These are phyloP conservation scores for Dallia pectoralis DNA, from an alignment of 2,797 vertebrate species.

Conservation along the genomic window DNA sequence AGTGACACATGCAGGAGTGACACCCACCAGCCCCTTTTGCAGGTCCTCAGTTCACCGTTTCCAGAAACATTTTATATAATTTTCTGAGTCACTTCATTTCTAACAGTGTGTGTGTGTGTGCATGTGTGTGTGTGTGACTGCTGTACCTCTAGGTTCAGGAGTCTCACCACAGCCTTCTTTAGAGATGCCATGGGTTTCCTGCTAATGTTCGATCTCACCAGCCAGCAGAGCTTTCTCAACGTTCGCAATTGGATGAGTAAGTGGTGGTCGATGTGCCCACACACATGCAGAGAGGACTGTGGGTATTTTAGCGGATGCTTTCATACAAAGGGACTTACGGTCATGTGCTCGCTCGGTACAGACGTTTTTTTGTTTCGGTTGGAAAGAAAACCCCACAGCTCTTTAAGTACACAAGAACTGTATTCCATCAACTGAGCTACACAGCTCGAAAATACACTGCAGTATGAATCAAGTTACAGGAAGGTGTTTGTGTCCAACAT, in stretches of 20 bases:
- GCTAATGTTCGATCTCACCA: slow-evolving; percentile 95
- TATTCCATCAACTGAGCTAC: not conserved
- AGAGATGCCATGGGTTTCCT: slow-evolving; percentile 96
- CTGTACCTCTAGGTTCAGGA: slow-evolving; percentile 80
- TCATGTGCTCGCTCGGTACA: not conserved
- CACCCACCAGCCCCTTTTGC: not conserved
- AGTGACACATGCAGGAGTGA: not conserved
- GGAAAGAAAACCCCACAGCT: not conserved
- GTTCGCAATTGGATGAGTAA: slow-evolving; percentile 98
- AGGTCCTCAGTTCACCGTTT: too few relatives aligned
- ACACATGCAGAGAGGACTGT: not conserved
- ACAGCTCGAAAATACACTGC: not conserved
- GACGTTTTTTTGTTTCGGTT: not conserved
- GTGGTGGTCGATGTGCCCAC: slow-evolving; percentile 48
- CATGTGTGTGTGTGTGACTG: slow-evolving; percentile 14
- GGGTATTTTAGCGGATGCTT: too few relatives aligned
- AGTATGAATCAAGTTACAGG: not conserved
- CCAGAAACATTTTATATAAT: too few relatives aligned
- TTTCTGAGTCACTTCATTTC: not conserved
- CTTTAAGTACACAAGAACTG: not conserved
- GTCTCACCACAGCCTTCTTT: slow-evolving; percentile 94
- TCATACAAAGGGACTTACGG: not conserved
- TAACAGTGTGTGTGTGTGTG: slow-evolving; percentile 18
- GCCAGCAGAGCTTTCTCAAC: slow-evolving; percentile 96
- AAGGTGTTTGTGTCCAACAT: not conserved